Percentiles rank a stretch among this genome's conserved stretches.
These are phyloP conservation scores for Alca torda DNA, from an alignment of 2,797 vertebrate species.

Conservation along the genomic window DNA sequence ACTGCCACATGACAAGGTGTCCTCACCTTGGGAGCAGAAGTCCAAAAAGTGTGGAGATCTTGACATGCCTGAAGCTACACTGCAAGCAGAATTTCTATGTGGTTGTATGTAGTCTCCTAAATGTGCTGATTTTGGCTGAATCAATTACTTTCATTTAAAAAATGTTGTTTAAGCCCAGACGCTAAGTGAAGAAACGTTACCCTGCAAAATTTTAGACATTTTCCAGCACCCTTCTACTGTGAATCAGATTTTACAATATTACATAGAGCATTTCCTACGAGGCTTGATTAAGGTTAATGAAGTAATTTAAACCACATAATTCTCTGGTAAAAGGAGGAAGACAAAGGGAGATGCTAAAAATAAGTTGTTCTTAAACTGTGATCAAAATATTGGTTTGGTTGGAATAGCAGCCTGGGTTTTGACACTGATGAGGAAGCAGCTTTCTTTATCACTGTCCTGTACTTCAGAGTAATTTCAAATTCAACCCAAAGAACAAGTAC, in stretches of 20 bases:
- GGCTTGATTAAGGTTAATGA: background rate
- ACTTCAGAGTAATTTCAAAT: constrained; percentile 1
- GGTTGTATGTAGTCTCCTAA: too few species aligned
- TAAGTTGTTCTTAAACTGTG: background rate
- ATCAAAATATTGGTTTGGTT: background rate
- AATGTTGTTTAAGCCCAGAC: background rate
- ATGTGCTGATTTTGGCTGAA: background rate
- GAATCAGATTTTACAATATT: background rate
- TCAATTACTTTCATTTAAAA: background rate
- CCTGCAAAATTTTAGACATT: background rate
- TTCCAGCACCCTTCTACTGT: background rate
- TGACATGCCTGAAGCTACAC: background rate
- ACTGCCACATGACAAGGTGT: background rate
- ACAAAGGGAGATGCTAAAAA: background rate
- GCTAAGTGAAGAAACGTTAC: background rate
- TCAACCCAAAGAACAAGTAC: background rate
- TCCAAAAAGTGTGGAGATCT: background rate
- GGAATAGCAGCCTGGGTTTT: background rate
- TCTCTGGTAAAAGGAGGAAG: background rate
- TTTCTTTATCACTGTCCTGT: background rate
- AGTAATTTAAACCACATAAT: background rate
- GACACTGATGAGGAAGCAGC: background rate
- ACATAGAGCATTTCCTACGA: background rate
- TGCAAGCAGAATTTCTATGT: background rate
- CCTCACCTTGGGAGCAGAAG: background rate